Conservation (phyloP, 2,113 vertebrate genomes). For the Ivindomyrus marchei region DNA sequence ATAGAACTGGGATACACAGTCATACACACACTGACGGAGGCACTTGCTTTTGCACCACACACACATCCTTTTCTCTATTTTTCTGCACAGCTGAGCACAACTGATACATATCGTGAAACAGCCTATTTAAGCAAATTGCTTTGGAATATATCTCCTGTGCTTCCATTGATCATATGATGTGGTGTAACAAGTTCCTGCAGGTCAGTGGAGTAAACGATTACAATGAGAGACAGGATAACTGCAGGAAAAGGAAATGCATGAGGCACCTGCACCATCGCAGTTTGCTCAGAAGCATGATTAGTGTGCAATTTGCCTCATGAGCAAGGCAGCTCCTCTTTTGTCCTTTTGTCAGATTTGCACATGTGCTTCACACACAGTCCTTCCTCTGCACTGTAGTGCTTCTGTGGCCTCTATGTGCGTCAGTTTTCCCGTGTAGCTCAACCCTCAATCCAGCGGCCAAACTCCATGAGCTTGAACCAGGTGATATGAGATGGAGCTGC, state of each 20-base stretch:
- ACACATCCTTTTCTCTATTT: background rate
- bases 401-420: background rate
- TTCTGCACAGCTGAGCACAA: background rate
- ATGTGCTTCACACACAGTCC: background rate
- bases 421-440: background rate
- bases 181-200: background rate
- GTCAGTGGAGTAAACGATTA: background rate
- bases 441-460: background rate
- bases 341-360: background rate
- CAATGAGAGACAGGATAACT: background rate
- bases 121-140: background rate
- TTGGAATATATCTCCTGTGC: background rate
- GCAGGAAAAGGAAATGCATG: background rate
- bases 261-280: background rate
- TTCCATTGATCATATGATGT: background rate
- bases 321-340: background rate
- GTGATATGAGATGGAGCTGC: background rate
- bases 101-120: background rate
- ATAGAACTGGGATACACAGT: background rate
- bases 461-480: background rate
- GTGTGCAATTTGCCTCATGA: background rate
- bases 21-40: background rate
- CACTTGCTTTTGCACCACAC: background rate
- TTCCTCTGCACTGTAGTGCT: background rate
- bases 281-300: background rate